Base-by-base conservation (phyloP, 2,888 invertebrate genomes). In the Mythimna ferrago region DNA sequence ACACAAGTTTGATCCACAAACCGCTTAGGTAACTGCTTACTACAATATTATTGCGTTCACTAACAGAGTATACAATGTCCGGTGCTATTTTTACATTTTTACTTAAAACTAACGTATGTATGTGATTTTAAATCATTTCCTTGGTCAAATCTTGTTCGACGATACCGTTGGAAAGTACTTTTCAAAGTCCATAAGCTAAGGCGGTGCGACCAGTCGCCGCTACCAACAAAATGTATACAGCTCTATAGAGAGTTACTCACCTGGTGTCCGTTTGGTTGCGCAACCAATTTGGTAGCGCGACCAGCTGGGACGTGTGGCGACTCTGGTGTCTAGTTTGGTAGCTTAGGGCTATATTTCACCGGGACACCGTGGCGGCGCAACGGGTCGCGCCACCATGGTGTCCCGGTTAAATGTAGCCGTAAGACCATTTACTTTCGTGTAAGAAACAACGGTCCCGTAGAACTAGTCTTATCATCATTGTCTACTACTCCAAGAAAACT, bases 71-170 rank as follows among this genome's bases (percentile, higher is more conserved):
- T 58, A 81, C 69, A 83, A 80, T 57, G 54, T 54, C 73, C 48
- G 62, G 63, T 57, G 53, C 6, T 44, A 38, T 48, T 70, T 61
- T 57, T 76, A 65, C 26, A 65, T 53, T 35, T 38, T 64, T 26
- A 78, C 72, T 79, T 82, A 83, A 64, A 82, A 82, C 73, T 19
- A 16, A 48, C 69, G 78, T 82, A 80, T 51, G 11, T 82, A 80
- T 51, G 11, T 57, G 78, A 71, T 72, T 80, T 82, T 61, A 10
- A 69, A 79, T 73, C 61, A 58, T 56, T 9, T 58, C 51, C 62
- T 62, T 73, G 68, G 57, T 64, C 65, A 73, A 62, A 57, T 60
- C 21, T 26, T 48, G 48, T 32, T 62, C 44, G 10, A 53, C 19
- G 32, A 57, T 14, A 58, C n/a, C 66, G 14, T 2, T 63, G 10